These are phyloP conservation scores for Colletes collaris DNA, from an alignment of 2,888 invertebrate genomes.

Conservation along the genomic window DNA sequence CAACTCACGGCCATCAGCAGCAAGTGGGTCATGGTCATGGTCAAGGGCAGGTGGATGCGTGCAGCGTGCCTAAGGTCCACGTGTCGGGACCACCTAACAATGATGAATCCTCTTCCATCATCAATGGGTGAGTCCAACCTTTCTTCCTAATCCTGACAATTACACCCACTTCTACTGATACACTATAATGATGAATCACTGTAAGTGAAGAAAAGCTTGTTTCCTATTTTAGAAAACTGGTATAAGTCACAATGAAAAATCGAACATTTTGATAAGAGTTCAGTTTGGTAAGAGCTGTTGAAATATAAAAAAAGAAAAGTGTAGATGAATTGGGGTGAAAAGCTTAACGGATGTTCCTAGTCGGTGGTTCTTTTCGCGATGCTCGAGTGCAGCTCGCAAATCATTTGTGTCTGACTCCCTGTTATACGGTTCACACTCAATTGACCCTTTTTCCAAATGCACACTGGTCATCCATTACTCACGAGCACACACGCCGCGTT, in stretches of 20 bases:
- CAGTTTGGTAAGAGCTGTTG: no score
- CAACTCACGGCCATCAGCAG: conserved; percentile 68
- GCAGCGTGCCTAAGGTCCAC: conserved; percentile 78
- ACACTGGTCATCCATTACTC: neutral
- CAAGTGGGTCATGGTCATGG: conserved; percentile 66
- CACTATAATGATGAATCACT: no score
- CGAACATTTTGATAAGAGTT: no score
- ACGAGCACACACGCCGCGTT: neutral
- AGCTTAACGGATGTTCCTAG: neutral
- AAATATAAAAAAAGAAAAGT: no score
- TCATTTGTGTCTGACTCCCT: conserved; percentile 1
- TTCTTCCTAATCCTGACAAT: neutral
- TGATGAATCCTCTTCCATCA: conserved; percentile 72
- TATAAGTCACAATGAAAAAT: no score
- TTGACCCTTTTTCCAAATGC: neutral
- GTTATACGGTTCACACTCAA: conserved; percentile 2
- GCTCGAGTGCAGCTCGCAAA: neutral
- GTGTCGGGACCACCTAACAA: conserved; percentile 77
- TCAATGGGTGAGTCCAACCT: conserved; percentile 76
- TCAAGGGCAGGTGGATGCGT: conserved; percentile 72
- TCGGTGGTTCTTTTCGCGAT: neutral
- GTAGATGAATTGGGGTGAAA: neutral
- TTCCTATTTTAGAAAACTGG: no score
- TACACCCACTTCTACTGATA: no score
- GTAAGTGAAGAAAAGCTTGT: no score